Base-by-base conservation (phyloP, 2,797 vertebrate genomes). In the Lemur catta region DNA sequence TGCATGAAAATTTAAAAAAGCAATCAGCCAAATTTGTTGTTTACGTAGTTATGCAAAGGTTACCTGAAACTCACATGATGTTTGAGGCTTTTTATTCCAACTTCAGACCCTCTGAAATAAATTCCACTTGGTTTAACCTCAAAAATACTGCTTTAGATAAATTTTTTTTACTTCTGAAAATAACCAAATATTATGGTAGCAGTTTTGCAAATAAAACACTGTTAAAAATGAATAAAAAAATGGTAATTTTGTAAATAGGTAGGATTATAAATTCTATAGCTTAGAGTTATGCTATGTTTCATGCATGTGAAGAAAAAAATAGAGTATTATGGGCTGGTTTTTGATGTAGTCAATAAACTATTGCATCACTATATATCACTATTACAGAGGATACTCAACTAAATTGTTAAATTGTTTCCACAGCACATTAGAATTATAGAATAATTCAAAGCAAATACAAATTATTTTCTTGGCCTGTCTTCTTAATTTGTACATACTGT, bases 1-100 rank as follows among this genome's bases (percentile, higher is more conserved):
- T 59, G 82, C 41, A 55, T 90, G 38, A 96, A 96, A 88, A 63
- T 79, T 81, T 91, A 85, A 46, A 33, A 63, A 91, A 95, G 63
- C 50, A 84, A 57, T 35, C 6, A 79, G 7, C 35, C 24, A 38
- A 41, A 52, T 85, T 82, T 79, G 52, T 52, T 85, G 82, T 87
- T 65, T 87, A 41, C 43, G 4, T 80, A 35, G 30, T 61, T 88
- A 11, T 93, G 4, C 35, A 93, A 82, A 93, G 35, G 33, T 81
- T 71, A 78, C 43, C 4, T 30, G 18, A 95, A 96, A 63, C 5
- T 72, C 18, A 95, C 41, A 63, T 28, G 67, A 78, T n/a, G 2
- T 95, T 61, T 55, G 71, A 82, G 38, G 18, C 20, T 89, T 94
- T 92, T 87, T 90, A 65, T 20, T 17, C 8, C 50, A 93, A 79